A percentile compares a stretch with the other conserved stretches of the same genome.
phyloP scores from a whole-genome alignment of 2,113 vertebrate genomes.

The Dromaius novaehollandiae region DNA sequence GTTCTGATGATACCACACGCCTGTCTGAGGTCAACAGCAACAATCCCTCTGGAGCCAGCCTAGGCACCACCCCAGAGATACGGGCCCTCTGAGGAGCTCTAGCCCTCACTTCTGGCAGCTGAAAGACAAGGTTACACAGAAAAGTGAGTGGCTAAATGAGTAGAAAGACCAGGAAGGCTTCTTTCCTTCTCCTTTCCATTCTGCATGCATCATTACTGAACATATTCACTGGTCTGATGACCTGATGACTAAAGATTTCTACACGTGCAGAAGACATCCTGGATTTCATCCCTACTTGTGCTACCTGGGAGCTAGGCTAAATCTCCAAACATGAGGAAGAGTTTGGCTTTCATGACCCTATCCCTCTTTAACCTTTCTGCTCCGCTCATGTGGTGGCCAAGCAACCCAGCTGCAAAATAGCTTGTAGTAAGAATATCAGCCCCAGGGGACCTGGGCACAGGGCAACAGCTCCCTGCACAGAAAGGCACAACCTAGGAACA shows the following conservation, averaged over 20 bases:
- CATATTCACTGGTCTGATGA: background rate
- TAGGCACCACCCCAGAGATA: background rate
- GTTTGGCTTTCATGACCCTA: background rate
- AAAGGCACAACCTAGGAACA: background rate
- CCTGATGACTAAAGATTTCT: background rate
- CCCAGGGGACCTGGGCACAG: background rate
- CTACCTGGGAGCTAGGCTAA: background rate
- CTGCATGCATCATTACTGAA: background rate
- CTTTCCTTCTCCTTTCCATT: background rate
- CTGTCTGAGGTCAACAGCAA: background rate
- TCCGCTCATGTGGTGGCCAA: background rate
- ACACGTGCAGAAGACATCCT: background rate
- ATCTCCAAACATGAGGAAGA: background rate
- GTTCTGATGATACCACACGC: background rate
- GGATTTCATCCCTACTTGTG: background rate
- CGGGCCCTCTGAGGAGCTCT: background rate
- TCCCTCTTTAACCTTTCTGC: background rate
- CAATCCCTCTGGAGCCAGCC: background rate
- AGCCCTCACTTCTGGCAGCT: background rate
- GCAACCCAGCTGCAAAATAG: background rate
- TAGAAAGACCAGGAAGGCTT: background rate
- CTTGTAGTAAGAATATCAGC: background rate
- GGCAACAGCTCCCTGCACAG: background rate
- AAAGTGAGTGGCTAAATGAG: background rate
- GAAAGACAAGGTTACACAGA: background rate